These are phyloP conservation scores for Cebus imitator DNA, from an alignment of 2,113 vertebrate genomes.

Conservation along the genomic window DNA sequence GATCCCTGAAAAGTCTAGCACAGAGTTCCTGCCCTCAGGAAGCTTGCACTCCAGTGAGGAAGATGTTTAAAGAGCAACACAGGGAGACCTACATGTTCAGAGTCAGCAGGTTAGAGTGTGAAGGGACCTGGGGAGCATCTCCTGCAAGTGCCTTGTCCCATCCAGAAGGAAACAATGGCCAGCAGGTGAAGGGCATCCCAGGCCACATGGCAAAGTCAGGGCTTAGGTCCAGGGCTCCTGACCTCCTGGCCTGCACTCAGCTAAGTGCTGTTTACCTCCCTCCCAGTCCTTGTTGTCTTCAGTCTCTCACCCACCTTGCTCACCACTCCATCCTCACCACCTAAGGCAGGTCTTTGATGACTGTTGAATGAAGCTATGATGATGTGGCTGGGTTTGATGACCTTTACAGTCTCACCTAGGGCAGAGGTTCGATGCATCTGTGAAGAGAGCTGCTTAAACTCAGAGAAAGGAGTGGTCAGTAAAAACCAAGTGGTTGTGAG, in stretches of 20 bases:
- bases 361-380: background rate
- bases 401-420: background rate
- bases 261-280: background rate
- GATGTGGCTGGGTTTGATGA: background rate
- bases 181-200: accelerated
- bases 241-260: accelerated
- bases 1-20: background rate
- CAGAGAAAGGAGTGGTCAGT: background rate
- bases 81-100: accelerated
- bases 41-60: accelerated
- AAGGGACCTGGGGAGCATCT: background rate
- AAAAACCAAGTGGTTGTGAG: background rate
- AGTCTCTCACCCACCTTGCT: background rate
- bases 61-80: background rate
- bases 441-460: background rate
- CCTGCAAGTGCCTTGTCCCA: too few relatives aligned
- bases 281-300: background rate
- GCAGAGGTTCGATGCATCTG: background rate
- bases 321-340: background rate
- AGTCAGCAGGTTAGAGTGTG: background rate
- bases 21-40: background rate
- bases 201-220: background rate
- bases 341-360: background rate
- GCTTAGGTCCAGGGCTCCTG: background rate
- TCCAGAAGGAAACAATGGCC: background rate